Evolutionary conservation across 2,797 vertebrate genomes (phyloP), one percentile per base, ranked within the genome.

Genomic region (Argya squamiceps): DNA sequence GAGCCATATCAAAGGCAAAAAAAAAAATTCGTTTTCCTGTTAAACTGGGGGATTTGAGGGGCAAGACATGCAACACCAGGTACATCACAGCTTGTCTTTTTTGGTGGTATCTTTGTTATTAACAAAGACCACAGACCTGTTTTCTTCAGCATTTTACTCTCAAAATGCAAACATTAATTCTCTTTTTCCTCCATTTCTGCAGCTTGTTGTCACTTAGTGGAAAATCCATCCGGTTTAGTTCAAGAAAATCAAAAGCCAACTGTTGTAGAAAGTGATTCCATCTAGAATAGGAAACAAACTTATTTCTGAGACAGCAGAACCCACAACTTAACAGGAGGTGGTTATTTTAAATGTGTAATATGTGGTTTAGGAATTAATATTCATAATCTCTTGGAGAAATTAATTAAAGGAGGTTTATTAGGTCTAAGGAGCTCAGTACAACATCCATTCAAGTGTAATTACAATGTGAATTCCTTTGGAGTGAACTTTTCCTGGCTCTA

Each of bases 311-410:
- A 23, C 56, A 77, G 74, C 18, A 60, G 58, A 86, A 46, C 22
- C 15, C 58, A 56, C 46, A 73, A 64, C 50, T 70, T 43, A 64
- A 59, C 39, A 68, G n/a, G 79, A 93, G 50, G 15, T 83, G 32
- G 62, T 89, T 94, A 62, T 62, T 92, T 84, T 62, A 78, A 74
- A 85, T 62, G 29, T 70, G 4, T 73, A 78, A 39, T 77, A 22
- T 21, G 55, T 80, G 60, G 62, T 88, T 93, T 91, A 89, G 78
- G 32, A 44, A 77, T 89, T 94, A 92, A 77, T 91, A 37, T 58
- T 77, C 52, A 59, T 93, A 77, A 70, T 88, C 34, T 70, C 56
- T 75, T 22, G 24, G 39, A 74, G 32, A 81, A 91, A 75, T 84
- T 79, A 90, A 94, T 93, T 76, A 81, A 36, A 93, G 88, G 46